phyloP scores from a whole-genome alignment of 30 jellyfish, hydroid and myxozoan genomes.

The Aurelia aurita complex sp. Pacific region DNA sequence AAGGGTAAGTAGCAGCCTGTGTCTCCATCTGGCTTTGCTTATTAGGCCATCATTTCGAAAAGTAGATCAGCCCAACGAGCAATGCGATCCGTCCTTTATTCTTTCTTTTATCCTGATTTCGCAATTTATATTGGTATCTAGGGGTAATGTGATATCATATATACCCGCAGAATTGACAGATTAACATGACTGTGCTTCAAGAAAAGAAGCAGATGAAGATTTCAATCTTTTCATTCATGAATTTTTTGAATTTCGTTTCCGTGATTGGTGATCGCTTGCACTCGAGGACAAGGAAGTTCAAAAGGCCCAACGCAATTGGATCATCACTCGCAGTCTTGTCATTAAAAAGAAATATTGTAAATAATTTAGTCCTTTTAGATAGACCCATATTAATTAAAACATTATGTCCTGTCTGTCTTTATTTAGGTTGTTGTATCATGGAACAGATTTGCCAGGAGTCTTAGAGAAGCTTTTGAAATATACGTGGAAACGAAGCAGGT shows the following conservation, averaged over 20 bases:
- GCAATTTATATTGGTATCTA: too few relatives aligned
- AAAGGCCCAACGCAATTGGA: background rate
- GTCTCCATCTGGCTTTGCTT: background rate
- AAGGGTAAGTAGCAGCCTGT: slow-evolving; percentile 67
- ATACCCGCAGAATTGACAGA: too few relatives aligned
- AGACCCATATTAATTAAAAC: background rate
- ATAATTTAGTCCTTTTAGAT: background rate
- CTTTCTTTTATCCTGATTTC: too few relatives aligned
- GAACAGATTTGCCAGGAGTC: slow-evolving; percentile 96
- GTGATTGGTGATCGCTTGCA: background rate
- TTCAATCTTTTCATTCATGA: background rate
- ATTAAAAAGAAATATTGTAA: background rate
- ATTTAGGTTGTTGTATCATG: slow-evolving; percentile 92
- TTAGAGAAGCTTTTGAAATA: slow-evolving; percentile 91
- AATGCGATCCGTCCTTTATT: too few relatives aligned
- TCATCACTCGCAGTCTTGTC: background rate
- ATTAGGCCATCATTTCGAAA: background rate
- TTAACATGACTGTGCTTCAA: too few relatives aligned
- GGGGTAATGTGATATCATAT: too few relatives aligned
- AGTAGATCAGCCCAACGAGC: background rate
- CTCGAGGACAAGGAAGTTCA: background rate
- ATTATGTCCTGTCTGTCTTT: background rate
- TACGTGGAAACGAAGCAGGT: slow-evolving; percentile 96
- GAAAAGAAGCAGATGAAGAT: background rate
- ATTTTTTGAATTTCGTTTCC: background rate